Base-by-base conservation (phyloP, 37 sponge, comb jelly and placozoan species). In the Mnemiopsis leidyi region DNA sequence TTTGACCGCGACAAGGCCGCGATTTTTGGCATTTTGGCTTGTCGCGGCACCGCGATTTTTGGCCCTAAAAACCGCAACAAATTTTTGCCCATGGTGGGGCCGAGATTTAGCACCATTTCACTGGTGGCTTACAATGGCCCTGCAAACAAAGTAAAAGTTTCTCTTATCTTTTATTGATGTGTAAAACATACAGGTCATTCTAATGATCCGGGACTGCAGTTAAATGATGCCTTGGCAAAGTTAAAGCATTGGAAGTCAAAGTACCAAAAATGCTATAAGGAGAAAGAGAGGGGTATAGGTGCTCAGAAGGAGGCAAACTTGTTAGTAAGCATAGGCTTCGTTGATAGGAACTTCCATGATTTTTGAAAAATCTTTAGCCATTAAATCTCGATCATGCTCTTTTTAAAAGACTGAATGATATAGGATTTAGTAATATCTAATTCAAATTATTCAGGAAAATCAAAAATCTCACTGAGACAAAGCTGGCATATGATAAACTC, bases 181-280 rank as follows among this genome's bases (percentile, higher is more conserved):
- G n/a, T 48, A 18, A 48, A 48, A 5, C 13, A 48, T 69, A 9
- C 79, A 77, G 79, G 79, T 31, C 26, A 32, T 33, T 20, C 79
- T 5, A 77, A 77, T 34, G 79, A 77, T 32, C 1, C 79, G 1
- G 32, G 32, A 0, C 32, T 77, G 33, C 36, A 34, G 35, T 34
- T 77, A 3, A 34, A 77, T 1, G 79, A 32, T 77, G 79, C 79
- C 16, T 16, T 77, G 16, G 79, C 35, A 77, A 77, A 85, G 48
- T 1, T 85, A 28, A 85, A 38, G 24, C 90, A 40, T n/a, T 85
- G 40, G 40, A 85, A 85, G 39, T 38, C 90, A 38, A 85, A 85
- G 61, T 85, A 39, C 23, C 16, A 0, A 1, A 85, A 85, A 85
- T 29, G 90, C 48, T 23, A 40, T 0, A 85, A 85, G 39, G 90